These are phyloP conservation scores for Drosophila neocordata DNA, from an alignment of 1,140 invertebrate species.

Conservation along the genomic window DNA sequence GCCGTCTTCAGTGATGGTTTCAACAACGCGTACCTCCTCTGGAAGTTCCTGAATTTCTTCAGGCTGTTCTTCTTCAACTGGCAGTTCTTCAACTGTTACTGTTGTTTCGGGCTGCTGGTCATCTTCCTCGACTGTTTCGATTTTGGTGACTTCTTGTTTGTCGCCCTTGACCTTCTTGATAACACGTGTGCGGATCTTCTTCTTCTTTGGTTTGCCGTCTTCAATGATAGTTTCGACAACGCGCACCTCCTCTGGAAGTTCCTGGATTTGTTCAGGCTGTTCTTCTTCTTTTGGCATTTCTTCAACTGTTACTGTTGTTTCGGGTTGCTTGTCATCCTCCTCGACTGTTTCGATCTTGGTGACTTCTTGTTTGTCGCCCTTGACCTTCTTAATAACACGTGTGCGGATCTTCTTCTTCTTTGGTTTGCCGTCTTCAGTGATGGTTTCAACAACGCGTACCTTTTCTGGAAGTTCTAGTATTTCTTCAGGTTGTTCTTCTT, in stretches of 20 bases:
- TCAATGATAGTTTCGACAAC: constrained; percentile 68
- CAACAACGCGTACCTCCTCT: constrained; percentile 62
- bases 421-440: not conserved
- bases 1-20: constrained; percentile 5
- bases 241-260: constrained; percentile 47
- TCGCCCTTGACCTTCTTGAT: constrained; percentile 42
- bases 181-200: constrained; percentile 47
- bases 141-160: constrained; percentile 59
- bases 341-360: constrained; percentile 1
- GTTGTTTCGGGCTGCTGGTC: constrained; percentile 62
- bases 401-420: constrained; percentile 11
- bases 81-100: constrained; percentile 47
- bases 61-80: constrained; percentile 40
- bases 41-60: constrained; percentile 63
- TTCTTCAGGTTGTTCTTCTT: not conserved
- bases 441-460: not conserved
- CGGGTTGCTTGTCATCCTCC: constrained; percentile 1
- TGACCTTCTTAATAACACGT: constrained; percentile 10
- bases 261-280: constrained; percentile 24
- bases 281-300: constrained; percentile 11
- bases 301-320: constrained; percentile 5
- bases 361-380: constrained; percentile 10
- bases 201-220: constrained; percentile 50
- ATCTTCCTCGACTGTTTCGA: constrained; percentile 69
- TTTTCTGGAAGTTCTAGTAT: not conserved